Conservation (phyloP, 2,888 invertebrate species). For the Patella pellucida region DNA sequence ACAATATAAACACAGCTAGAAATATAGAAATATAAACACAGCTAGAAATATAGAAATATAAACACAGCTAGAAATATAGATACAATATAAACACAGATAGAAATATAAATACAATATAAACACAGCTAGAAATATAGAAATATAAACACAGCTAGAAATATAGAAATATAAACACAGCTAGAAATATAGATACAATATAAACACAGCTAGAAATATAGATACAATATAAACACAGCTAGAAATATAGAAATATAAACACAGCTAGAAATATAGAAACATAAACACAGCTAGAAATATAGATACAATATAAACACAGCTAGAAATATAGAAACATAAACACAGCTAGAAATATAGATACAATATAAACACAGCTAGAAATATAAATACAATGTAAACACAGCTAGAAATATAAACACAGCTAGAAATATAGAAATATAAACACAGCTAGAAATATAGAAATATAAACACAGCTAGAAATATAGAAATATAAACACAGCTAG, state of each 20-base stretch:
- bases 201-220: constrained; percentile 75
- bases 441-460: no score
- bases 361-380: constrained; percentile 76
- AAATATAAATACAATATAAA: no score
- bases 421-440: no score
- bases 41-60: no score
- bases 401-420: constrained; percentile 76
- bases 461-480: constrained; percentile 76
- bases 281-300: constrained; percentile 76
- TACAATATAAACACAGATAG: no score
- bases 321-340: constrained; percentile 79
- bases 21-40: no score
- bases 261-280: constrained; percentile 75
- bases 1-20: no score
- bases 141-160: constrained; percentile 76
- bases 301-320: constrained; percentile 77
- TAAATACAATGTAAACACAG: no score
- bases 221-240: constrained; percentile 76
- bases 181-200: constrained; percentile 77
- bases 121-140: constrained; percentile 74
- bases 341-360: constrained; percentile 74
- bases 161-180: constrained; percentile 77
- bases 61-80: no score
- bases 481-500: constrained; percentile 76
- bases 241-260: no score